Percentiles rank a stretch among this genome's conserved stretches.
These are phyloP conservation scores for Pelodiscus sinensis DNA, from an alignment of 2,113 vertebrate species.

Conservation along the genomic window DNA sequence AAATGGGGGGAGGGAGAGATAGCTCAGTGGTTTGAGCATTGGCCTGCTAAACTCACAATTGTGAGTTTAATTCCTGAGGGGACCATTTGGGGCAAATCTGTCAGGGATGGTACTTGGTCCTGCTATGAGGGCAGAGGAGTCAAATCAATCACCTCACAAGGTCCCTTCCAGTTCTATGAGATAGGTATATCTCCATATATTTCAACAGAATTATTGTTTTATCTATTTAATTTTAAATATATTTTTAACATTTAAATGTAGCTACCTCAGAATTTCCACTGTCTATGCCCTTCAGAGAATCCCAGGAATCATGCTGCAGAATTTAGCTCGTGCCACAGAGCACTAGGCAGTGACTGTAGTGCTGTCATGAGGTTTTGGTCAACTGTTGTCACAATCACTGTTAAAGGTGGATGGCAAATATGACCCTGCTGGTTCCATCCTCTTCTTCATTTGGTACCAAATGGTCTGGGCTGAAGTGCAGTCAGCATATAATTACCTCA, in stretches of 20 bases:
- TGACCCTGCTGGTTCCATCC: not conserved
- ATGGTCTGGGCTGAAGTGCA: not conserved
- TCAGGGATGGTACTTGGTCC: too few species aligned
- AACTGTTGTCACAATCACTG: not conserved
- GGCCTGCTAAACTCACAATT: too few species aligned
- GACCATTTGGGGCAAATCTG: too few species aligned
- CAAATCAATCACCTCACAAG: too few species aligned
- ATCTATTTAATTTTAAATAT: not conserved
- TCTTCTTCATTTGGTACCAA: not conserved
- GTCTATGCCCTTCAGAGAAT: not conserved
- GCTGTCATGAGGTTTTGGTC: not conserved
- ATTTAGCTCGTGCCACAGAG: not conserved
- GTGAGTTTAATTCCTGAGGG: too few species aligned
- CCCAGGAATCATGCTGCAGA: not conserved
- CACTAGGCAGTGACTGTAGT: not conserved
- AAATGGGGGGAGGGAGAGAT: not conserved
- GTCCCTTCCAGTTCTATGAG: too few species aligned
- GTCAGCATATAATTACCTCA: not conserved
- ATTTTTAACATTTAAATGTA: not conserved
- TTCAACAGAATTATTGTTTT: not conserved
- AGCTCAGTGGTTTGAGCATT: too few species aligned
- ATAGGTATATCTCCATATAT: too few species aligned
- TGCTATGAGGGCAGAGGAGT: too few species aligned
- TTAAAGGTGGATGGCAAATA: not conserved
- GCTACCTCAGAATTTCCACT: not conserved